Evolutionary conservation across 2,113 vertebrate species (phyloP), one percentile per base, ranked within the genome.

Genomic region (Actinemys pallida): DNA sequence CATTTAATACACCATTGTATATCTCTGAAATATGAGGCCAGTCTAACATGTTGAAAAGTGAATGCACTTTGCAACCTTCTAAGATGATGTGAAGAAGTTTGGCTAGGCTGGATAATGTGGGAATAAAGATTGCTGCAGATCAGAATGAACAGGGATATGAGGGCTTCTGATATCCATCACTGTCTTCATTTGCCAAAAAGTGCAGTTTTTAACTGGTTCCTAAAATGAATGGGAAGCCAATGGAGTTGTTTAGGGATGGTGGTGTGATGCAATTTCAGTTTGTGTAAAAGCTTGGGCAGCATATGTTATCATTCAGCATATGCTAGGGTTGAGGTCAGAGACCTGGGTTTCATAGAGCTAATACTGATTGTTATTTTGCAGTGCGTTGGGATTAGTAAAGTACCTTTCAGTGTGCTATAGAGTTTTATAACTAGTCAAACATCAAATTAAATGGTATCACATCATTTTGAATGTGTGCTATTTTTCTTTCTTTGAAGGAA

Each of bases 171-270:
- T 27, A 25, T 76, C 42, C 42, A 76, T 76, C 39, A 45, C 72
- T 8, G 24, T 76, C 24, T 76, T 76, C 19, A 76, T 25, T 42
- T 22, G 35, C 24, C 10, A 76, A 45, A 76, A 22, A 45, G 2
- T 24, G 22, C 20, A 39, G 10, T 11, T 76, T 75, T 24, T 76
- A 25, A 27, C 22, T 76, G 72, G 3, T 17, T 45, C 72, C 72
- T 27, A 76, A 76, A 76, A 45, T 42, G 12, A 45, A 42, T 76
- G 72, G 24, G 39, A 2, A 5, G 54, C 19, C n/a, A 54, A 39
- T 39, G 42, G 50, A 79, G 27, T 50, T 0, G 0, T 31, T 81
- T 69, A 13, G 2, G 0, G 2, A 3, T 3, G 27, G 56, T 82
- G 19, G 2, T 17, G 27, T 17, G 22, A 75, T 54, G n/a, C 47